Conservation (phyloP, 1,140 invertebrate species). For the Venustaconcha ellipsiformis region DNA sequence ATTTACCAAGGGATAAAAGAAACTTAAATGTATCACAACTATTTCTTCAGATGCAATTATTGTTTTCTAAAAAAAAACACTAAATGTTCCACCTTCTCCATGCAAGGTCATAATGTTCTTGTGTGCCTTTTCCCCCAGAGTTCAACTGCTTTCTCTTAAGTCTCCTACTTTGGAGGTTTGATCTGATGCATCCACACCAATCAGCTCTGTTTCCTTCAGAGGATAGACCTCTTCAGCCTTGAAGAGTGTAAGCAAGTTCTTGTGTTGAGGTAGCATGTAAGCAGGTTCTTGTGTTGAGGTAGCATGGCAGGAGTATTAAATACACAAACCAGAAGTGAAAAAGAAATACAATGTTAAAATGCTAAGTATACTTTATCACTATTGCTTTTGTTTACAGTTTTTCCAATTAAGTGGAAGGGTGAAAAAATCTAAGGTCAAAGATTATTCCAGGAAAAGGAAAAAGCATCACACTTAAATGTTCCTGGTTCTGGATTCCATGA, state of each 20-base stretch:
- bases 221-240: background rate
- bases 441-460: slow-evolving; percentile 2
- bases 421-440: slow-evolving; percentile 3
- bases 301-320: slow-evolving; percentile 13
- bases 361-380: background rate
- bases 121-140: too few species aligned
- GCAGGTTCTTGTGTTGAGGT: slow-evolving; percentile 16
- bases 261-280: slow-evolving; percentile 17
- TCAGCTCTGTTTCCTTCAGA: too few species aligned
- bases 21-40: too few species aligned
- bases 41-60: too few species aligned
- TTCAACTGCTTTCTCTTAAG: too few species aligned
- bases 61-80: too few species aligned
- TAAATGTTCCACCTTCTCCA: too few species aligned
- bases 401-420: slow-evolving; percentile 4
- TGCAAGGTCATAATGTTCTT: too few species aligned
- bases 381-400: slow-evolving; percentile 8
- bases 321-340: background rate
- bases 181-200: too few species aligned
- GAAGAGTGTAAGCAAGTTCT: background rate
- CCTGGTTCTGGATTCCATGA: slow-evolving; percentile 13
- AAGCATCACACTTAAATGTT: background rate
- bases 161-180: too few species aligned
- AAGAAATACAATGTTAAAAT: slow-evolving; percentile 2
- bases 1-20: too few species aligned